Conservation (phyloP, 2,888 invertebrate species). For the Matsumyia berberina region DNA sequence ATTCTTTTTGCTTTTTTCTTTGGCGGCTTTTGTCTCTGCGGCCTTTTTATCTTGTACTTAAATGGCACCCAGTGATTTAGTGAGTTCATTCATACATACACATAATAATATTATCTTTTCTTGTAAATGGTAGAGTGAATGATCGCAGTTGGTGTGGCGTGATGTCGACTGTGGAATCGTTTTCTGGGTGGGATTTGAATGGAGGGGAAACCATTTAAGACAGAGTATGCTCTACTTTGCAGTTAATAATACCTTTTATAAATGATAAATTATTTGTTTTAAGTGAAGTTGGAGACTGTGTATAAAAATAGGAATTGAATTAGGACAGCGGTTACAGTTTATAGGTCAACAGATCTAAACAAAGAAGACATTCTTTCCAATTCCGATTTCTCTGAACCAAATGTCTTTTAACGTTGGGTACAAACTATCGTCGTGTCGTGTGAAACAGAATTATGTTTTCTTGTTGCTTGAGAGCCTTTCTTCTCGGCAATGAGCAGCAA, state of each 20-base stretch:
- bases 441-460: too few species aligned
- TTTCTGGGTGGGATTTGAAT: constrained; percentile 8
- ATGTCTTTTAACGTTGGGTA: too few species aligned
- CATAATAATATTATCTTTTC: constrained; percentile 49
- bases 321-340: too few species aligned
- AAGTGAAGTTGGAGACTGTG: too few species aligned
- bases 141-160: constrained; percentile 37
- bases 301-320: too few species aligned
- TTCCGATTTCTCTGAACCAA: too few species aligned
- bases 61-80: constrained; percentile 69
- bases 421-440: too few species aligned
- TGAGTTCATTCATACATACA: constrained; percentile 38
- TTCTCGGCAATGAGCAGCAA: too few species aligned
- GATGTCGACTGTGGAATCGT: constrained; percentile 15
- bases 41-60: constrained; percentile 62
- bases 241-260: constrained; percentile 21
- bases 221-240: neutral
- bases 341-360: too few species aligned
- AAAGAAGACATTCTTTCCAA: too few species aligned
- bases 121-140: constrained; percentile 47
- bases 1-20: constrained; percentile 7
- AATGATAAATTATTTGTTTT: constrained; percentile 5
- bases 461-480: too few species aligned
- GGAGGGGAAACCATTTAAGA: constrained; percentile 8
- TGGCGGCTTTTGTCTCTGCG: constrained; percentile 56